Evolutionary conservation across 1,140 invertebrate genomes (phyloP).

Genomic region (Zaprionus kolodkinae): DNA sequence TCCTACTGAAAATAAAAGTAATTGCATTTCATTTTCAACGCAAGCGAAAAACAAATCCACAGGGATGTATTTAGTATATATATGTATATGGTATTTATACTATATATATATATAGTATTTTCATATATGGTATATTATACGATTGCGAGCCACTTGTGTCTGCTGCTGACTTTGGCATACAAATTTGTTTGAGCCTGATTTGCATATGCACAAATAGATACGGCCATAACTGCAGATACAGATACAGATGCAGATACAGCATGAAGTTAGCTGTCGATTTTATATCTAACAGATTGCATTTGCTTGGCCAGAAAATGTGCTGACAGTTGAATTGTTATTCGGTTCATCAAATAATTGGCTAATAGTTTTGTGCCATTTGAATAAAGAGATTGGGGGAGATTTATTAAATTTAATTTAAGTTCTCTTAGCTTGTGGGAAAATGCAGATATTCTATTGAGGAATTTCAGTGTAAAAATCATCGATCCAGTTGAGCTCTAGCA

Average conservation of each 20-base stretch:
- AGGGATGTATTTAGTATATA: slow-evolving; percentile 15
- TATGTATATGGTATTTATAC: background rate
- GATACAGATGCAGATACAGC: slow-evolving; percentile 22
- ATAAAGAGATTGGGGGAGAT: background rate
- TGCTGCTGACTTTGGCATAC: slow-evolving; percentile 30
- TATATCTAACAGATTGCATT: slow-evolving; percentile 54
- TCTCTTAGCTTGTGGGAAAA: background rate
- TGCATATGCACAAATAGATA: slow-evolving; percentile 63
- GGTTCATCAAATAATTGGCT: slow-evolving; percentile 38
- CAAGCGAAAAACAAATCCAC: slow-evolving; percentile 25
- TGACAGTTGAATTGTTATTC: slow-evolving; percentile 49
- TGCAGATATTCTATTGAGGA: background rate
- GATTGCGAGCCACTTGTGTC: slow-evolving; percentile 40
- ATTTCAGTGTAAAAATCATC: background rate
- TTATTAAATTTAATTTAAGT: background rate
- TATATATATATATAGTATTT: slow-evolving; percentile 5
- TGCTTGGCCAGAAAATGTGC: slow-evolving; percentile 33
- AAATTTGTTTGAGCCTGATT: slow-evolving; percentile 50
- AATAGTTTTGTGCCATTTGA: slow-evolving; percentile 7
- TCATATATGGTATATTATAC: slow-evolving; percentile 10
- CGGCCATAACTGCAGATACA: slow-evolving; percentile 6
- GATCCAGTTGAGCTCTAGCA: background rate
- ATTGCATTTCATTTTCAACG: slow-evolving; percentile 73
- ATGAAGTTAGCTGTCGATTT: slow-evolving; percentile 50
- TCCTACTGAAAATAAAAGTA: slow-evolving; percentile 58